Percentiles rank a stretch among this genome's conserved stretches.
phyloP scores from a whole-genome alignment of 2,797 vertebrate species.

The Macrochelys suwanniensis region DNA sequence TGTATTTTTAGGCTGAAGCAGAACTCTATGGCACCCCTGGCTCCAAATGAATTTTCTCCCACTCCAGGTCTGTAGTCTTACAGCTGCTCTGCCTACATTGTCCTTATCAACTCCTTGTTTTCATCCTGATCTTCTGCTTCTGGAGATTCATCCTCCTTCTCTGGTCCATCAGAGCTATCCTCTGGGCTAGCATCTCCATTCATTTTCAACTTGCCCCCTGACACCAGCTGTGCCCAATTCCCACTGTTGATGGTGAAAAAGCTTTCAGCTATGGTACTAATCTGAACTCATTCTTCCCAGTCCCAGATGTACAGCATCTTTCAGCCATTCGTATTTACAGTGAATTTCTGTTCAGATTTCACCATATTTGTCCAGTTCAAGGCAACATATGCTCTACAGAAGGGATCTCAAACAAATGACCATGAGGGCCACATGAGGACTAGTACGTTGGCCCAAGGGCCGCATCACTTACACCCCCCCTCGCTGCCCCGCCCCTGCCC shows the following conservation, averaged over 20 bases:
- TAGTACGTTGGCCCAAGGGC: too few species aligned
- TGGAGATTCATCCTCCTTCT: neutral
- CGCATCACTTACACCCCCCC: too few species aligned
- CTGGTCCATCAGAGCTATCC: neutral
- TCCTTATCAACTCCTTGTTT: neutral
- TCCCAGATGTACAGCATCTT: neutral
- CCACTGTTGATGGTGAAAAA: neutral
- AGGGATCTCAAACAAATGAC: too few species aligned
- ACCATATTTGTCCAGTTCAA: neutral
- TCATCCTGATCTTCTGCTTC: neutral
- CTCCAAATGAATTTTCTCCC: neutral
- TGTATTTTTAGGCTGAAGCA: neutral
- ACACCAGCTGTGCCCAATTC: neutral
- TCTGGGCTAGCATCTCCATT: neutral
- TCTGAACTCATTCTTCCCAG: neutral
- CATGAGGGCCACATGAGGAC: too few species aligned
- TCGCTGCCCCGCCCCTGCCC: too few species aligned
- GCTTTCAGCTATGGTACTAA: neutral
- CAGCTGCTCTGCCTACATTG: neutral
- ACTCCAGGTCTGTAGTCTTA: neutral
- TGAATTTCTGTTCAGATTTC: neutral
- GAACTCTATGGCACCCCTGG: neutral
- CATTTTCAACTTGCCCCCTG: neutral
- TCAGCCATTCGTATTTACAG: neutral
- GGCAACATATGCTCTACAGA: neutral